phyloP scores from a whole-genome alignment of 2,797 vertebrate genomes.

The Hippopotamyrus pictus region DNA sequence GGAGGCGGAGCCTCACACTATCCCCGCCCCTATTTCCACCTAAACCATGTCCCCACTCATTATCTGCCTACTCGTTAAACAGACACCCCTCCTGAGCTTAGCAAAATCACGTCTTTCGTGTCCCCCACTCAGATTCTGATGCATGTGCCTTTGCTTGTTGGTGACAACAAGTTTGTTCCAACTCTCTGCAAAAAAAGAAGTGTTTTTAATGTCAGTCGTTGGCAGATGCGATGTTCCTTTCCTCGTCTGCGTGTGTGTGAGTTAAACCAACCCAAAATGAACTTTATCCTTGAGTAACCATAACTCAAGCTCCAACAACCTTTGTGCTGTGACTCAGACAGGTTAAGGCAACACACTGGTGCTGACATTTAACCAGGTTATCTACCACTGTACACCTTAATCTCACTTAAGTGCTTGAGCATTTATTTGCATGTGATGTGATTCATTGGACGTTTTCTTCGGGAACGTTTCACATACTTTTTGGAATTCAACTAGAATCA shows the following conservation, averaged over 20 bases:
- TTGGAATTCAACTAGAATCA: neutral
- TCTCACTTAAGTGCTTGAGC: constrained; percentile 14
- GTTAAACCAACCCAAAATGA: neutral
- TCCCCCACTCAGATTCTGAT: neutral
- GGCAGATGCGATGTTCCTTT: constrained; percentile 4
- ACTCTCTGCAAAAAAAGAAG: constrained; percentile 9
- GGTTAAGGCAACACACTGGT: neutral
- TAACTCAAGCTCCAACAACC: neutral
- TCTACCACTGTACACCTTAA: constrained; percentile 3
- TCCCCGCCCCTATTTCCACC: constrained; percentile 64
- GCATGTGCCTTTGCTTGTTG: constrained; percentile 21
- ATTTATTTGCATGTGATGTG: constrained; percentile 4
- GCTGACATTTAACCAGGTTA: constrained; percentile 7
- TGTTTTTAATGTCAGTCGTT: neutral
- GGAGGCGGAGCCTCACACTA: constrained; percentile 59
- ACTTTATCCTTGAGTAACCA: neutral
- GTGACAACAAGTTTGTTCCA: constrained; percentile 15
- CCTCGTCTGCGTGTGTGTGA: neutral
- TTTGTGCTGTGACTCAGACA: neutral
- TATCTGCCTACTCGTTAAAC: neutral
- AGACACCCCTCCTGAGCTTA: constrained; percentile 7
- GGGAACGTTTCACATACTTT: neutral
- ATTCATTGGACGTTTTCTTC: neutral
- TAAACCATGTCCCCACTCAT: constrained; percentile 42
- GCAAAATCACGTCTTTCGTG: neutral